Evolutionary conservation across 2,797 vertebrate species (phyloP), one percentile per base, ranked within the genome.

Genomic region (Thripadectes ignobilis): DNA sequence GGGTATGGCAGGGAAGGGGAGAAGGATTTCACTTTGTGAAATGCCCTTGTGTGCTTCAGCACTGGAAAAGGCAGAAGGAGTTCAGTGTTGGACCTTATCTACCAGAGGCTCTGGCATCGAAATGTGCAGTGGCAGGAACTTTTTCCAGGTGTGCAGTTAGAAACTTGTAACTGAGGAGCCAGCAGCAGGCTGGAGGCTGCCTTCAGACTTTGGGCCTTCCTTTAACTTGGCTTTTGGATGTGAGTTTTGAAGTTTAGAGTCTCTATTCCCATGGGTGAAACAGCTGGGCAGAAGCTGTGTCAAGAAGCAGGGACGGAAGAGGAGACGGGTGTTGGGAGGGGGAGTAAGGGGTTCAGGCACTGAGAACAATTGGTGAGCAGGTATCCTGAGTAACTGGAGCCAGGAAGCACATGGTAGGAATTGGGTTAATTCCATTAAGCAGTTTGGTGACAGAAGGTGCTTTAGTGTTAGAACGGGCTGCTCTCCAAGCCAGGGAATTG

Each of bases 351-450:
- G 91, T 96, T 98, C 97, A 95, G 95, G 95, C 96, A 85, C 95
- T 82, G 96, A 96, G 96, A 97, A 97, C 97, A 98, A 97, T 93
- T 96, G 97, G 85, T 91, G 96, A 96, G 96, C 98, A 98, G 98
- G 98, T 98, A 98, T 98, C 97, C 81, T 23, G 67, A 98, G 97
- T 97, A 97, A 97, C 97, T 97, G 90, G 66, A 97, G 97, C 97
- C 97, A 97, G 96, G 97, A 97, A 97, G 97, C 97, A 97, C 97
- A 97, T 97, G 97, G 98, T 97, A 92, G 96, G 97, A 98, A 98
- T 96, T 98, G 98, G 98, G 98, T 98, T 98, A 98, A 98, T 98
- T 98, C 98, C 97, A 98, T 98, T 98, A 98, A 98, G 98, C 98
- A 98, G 98, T 98, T 98, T 98, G 98, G 98, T 98, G 98, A 98